Conservation (phyloP, 1,140 invertebrate genomes). For the Colletes gigas region DNA sequence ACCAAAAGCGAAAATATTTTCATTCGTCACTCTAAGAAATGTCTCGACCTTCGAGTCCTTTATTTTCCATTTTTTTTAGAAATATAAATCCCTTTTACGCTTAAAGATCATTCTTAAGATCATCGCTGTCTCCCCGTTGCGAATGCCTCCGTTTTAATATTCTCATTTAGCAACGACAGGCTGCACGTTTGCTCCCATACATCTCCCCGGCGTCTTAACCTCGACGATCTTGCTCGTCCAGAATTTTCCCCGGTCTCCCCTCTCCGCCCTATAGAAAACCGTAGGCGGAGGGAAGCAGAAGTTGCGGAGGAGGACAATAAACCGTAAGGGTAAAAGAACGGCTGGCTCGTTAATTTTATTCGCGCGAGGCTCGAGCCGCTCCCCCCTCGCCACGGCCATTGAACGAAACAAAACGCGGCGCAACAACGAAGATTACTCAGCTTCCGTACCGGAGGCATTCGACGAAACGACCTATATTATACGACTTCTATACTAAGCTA, state of each 20-base stretch:
- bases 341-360: slow-evolving; percentile 52
- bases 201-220: neutral
- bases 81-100: too few relatives aligned
- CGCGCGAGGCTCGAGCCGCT: slow-evolving; percentile 23
- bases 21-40: too few relatives aligned
- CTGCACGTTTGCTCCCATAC: neutral
- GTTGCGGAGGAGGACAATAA: slow-evolving; percentile 34
- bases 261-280: neutral
- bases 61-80: too few relatives aligned
- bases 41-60: too few relatives aligned
- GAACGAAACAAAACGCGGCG: slow-evolving; percentile 47
- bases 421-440: slow-evolving; percentile 51
- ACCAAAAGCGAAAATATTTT: too few relatives aligned
- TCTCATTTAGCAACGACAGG: neutral
- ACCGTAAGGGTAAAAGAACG: slow-evolving; percentile 36
- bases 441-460: slow-evolving; percentile 50
- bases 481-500: slow-evolving; percentile 26
- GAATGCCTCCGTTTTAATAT: neutral
- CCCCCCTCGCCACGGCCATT: slow-evolving; percentile 23
- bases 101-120: too few relatives aligned
- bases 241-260: neutral
- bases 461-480: slow-evolving; percentile 50
- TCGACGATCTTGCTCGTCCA: neutral
- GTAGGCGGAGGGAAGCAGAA: neutral
- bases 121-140: neutral